Base-by-base conservation (phyloP, 2,113 vertebrate genomes). In the Nestor notabilis region DNA sequence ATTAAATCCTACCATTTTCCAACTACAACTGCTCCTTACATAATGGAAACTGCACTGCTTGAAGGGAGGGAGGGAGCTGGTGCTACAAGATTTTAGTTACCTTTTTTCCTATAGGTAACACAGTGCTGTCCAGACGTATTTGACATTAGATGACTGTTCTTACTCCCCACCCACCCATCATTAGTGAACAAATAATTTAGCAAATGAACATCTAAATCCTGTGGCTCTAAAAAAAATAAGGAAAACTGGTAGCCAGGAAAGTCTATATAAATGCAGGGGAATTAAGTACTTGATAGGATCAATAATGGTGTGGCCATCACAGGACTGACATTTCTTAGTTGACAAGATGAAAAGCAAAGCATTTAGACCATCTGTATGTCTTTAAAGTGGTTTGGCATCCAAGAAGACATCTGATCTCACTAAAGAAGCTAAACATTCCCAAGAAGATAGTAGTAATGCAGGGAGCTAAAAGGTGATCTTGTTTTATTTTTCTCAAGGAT, bases 361-460 rank as follows among this genome's bases (percentile, higher is more conserved):
- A 44, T 93, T 89, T 83, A 63, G 18, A 65, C 65, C 81, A 93
- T 95, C 61, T 96, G 84, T 82, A 74, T 74, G 63, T 86, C 78
- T 95, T 94, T 96, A 90, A 94, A 93, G 47, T 76, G 77, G 81
- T 87, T 89, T 87, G 52, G 50, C n/a, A 61, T 90, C 69, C 76
- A 49, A 69, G 58, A 74, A 33, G 79, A 85, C 95, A 97, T 94
- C 85, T 96, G 94, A 96, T 96, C 95, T 88, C 94, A 74, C 56
- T 92, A 83, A 94, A 66, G 74, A 72, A 95, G 61, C 65, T 46
- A 72, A 86, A 92, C 43, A 61, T 95, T 94, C 84, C 52, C 64
- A 74, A 90, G 89, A 60, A 96, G 87, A 91, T 50, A 83, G 71
- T 41, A 47, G 85, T 83, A 90, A 90, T 85, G 78, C 0, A 5